These are phyloP conservation scores for Lineus longissimus DNA, from an alignment of 1,140 invertebrate genomes.

Conservation along the genomic window DNA sequence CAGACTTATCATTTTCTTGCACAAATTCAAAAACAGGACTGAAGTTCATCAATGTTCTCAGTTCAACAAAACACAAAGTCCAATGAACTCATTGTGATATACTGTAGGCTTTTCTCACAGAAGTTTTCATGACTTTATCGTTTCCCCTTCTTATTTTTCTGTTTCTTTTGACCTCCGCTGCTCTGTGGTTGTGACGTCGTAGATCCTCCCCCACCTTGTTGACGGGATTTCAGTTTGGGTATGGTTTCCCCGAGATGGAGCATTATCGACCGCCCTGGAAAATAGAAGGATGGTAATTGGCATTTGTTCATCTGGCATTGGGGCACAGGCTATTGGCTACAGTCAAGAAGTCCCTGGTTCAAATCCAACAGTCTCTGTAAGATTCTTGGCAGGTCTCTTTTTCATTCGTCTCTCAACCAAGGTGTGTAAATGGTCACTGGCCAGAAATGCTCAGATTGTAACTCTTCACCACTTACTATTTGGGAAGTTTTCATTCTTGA, in stretches of 20 bases:
- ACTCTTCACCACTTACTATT: constrained; percentile 65
- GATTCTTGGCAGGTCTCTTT: neutral
- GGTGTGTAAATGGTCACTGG: neutral
- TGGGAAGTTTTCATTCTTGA: constrained; percentile 69
- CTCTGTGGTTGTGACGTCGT: constrained; percentile 20
- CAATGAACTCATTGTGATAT: too few relatives aligned
- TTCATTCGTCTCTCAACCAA: neutral
- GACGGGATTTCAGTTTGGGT: constrained; percentile 79
- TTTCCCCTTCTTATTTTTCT: constrained; percentile 40
- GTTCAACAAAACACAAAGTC: too few relatives aligned
- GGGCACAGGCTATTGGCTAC: neutral
- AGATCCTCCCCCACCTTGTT: constrained; percentile 20
- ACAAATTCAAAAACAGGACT: too few relatives aligned
- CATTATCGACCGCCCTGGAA: constrained; percentile 70
- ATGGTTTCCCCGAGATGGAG: constrained; percentile 77
- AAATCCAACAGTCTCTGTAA: neutral
- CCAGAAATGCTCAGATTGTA: too few relatives aligned
- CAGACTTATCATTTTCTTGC: too few relatives aligned
- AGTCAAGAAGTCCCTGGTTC: neutral
- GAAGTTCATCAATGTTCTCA: too few relatives aligned
- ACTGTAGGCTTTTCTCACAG: too few relatives aligned
- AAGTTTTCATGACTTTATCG: constrained; percentile 21
- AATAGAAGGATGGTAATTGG: constrained; percentile 10
- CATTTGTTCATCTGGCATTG: neutral
- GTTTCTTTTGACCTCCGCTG: constrained; percentile 13